Evolutionary conservation across 2,113 vertebrate species (phyloP), one percentile per base, ranked within the genome.

Genomic region (Mugil cephalus): DNA sequence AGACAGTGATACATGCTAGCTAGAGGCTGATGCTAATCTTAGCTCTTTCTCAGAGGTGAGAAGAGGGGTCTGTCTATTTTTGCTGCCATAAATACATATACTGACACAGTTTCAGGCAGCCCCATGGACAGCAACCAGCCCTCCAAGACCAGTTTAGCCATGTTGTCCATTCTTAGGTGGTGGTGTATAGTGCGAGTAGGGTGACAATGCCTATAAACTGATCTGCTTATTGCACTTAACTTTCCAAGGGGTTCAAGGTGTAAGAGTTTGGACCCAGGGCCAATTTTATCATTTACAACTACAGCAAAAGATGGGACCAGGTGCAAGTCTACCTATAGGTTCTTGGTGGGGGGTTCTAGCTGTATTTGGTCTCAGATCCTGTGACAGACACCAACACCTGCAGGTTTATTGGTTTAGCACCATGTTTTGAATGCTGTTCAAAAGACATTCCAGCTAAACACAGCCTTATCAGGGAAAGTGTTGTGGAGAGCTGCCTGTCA

Each of bases 81-180:
- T 91, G 81, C 76, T 79, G 79, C 87, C 89, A 90, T 90, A 93
- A 92, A 94, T 94, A 93, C 79, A 88, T 83, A 86, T 78, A 79
- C 74, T 91, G 90, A 91, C 90, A 90, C 92, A 88, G 79, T 89
- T 93, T 88, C 73, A 84, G 74, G 54, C 43, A 74, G 88, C 83
- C 83, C 69, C 69, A 85, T 87, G 77, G 74, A 55, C 63, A 69
- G 71, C 71, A 81, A 85, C 84, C 73, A 70, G 30, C 46, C 40
- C 21, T 72, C n/a, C 80, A 82, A 83, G 63, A 72, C 78, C 78
- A 69, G 45, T 67, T 65, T 39, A 65, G 62, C 72, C 17, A 10
- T 71, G 81, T 45, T 51, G 74, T 69, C 64, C 83, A 89, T 90
- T 87, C 79, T 87, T 85, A 82, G 83, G 78, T 14, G 62, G 67